phyloP scores from a whole-genome alignment of 2,113 vertebrate genomes.

The Oenanthe melanoleuca region DNA sequence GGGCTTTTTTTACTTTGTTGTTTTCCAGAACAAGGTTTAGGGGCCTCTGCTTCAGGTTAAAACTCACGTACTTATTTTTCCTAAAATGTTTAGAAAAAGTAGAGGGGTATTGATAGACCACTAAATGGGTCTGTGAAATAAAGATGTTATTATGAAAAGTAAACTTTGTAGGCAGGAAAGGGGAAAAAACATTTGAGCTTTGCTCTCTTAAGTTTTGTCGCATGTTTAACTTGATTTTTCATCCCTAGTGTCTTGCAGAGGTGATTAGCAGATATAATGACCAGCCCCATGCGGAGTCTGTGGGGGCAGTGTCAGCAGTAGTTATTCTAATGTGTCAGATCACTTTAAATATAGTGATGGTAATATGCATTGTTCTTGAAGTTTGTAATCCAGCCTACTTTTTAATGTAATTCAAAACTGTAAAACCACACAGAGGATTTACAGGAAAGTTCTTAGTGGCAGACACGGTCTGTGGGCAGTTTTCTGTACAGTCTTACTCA shows the following conservation, averaged over 20 bases:
- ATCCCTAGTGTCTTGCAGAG: background rate
- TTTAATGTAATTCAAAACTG: background rate
- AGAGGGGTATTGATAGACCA: background rate
- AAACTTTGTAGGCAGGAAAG: background rate
- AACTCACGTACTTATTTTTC: background rate
- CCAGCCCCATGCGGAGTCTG: background rate
- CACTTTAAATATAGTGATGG: background rate
- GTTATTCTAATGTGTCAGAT: background rate
- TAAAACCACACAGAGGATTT: background rate
- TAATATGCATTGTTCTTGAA: background rate
- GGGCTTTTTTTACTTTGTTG: background rate
- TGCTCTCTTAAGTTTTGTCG: background rate
- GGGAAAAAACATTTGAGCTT: background rate
- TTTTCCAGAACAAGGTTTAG: background rate
- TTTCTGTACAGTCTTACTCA: background rate
- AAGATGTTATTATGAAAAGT: background rate
- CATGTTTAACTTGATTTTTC: background rate
- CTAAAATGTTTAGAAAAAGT: background rate
- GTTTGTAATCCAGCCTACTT: background rate
- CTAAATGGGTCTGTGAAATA: background rate
- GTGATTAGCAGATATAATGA: background rate
- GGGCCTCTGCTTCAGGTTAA: background rate
- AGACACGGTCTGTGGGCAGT: background rate
- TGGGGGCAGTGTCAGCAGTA: too few relatives aligned
- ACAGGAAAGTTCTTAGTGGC: fast-evolving